phyloP scores from a whole-genome alignment of 1,140 invertebrate species.

The Leptinotarsa defecta region DNA sequence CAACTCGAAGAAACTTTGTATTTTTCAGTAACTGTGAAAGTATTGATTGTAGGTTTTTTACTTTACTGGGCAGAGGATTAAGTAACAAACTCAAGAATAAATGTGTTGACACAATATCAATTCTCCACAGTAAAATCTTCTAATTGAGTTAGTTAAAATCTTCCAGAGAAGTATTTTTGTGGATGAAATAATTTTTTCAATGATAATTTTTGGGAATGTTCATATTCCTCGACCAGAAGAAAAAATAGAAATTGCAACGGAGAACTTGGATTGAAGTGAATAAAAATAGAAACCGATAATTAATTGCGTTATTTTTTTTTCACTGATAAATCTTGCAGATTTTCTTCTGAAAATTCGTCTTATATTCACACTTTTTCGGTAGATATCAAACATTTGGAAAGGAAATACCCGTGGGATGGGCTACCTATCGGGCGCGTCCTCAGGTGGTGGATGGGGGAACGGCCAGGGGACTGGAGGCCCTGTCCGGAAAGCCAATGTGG shows the following conservation, averaged over 20 bases:
- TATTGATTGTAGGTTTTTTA: not conserved
- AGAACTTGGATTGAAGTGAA: not conserved
- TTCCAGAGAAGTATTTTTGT: not conserved
- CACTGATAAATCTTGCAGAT: not conserved
- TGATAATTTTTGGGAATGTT: not conserved
- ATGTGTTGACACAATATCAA: not conserved
- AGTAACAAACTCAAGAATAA: not conserved
- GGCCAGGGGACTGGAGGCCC: no score
- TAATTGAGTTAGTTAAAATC: not conserved
- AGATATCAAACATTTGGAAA: no score
- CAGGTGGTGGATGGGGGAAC: no score
- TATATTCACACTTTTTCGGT: no score
- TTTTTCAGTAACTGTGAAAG: no score
- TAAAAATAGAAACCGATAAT: not conserved
- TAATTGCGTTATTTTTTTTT: not conserved
- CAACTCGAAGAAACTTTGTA: no score
- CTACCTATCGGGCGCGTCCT: no score
- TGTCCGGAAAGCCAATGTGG: no score
- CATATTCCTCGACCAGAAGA: not conserved
- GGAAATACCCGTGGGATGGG: no score
- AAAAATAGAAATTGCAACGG: not conserved
- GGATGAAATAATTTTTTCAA: not conserved
- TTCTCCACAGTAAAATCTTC: not conserved
- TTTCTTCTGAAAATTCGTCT: no score
- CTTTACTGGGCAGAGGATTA: no score